phyloP scores from a whole-genome alignment of 2,113 vertebrate genomes.

The Vicugna pacos region DNA sequence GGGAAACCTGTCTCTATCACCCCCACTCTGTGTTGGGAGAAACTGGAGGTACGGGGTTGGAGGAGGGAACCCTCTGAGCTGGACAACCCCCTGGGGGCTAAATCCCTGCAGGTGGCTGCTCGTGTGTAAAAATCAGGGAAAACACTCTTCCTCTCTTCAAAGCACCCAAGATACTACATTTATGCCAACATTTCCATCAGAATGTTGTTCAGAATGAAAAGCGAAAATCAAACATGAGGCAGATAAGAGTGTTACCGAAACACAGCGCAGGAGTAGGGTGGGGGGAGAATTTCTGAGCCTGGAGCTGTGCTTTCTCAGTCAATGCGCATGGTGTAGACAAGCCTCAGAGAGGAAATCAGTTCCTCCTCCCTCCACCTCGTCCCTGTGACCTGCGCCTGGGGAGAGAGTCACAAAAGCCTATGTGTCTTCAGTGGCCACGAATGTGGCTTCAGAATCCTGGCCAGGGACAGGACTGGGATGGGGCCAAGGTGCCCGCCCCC shows the following conservation, averaged over 20 bases:
- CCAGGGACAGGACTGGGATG: not conserved
- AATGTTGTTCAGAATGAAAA: slow-evolving; percentile 36
- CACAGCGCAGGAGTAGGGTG: not conserved
- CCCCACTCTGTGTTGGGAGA: not conserved
- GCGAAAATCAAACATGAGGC: not conserved
- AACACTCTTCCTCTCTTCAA: not conserved
- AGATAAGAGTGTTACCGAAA: slow-evolving; percentile 2
- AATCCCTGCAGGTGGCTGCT: not conserved
- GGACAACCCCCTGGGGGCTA: not conserved
- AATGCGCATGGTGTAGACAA: not conserved
- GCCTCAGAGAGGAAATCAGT: not conserved
- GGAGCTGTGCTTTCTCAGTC: not conserved
- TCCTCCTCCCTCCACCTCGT: not conserved
- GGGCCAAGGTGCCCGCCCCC: not conserved
- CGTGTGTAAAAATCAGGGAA: not conserved
- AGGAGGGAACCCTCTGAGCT: not conserved
- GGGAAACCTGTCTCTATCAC: not conserved
- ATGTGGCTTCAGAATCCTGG: not conserved
- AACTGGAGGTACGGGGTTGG: not conserved
- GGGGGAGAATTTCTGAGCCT: not conserved
- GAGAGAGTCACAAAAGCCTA: not conserved
- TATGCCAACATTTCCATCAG: not conserved
- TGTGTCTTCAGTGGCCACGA: not conserved
- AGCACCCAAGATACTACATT: not conserved
- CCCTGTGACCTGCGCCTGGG: not conserved